Evolutionary conservation across 92 coral and sea anemone genomes (phyloP), one percentile per base, ranked within the genome.

Genomic region (Bergia sp.): DNA sequence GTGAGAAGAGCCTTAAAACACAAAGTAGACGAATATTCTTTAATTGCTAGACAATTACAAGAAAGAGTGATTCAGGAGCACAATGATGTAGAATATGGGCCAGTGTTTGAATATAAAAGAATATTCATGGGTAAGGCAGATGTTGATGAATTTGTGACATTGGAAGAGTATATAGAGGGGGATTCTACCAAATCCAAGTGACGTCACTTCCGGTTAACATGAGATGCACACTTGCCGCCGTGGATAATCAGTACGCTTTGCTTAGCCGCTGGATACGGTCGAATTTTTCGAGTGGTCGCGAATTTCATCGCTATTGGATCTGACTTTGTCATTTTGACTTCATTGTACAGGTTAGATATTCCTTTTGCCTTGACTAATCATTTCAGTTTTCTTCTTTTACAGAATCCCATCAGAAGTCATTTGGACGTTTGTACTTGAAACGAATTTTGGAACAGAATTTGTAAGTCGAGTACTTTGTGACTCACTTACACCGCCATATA

Each of bases 61-160:
- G 90, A 86, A 87, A 83, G 72, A 84, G 91, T 91, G 72, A 82
- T 37, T 66, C 71, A 89, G 73, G 85, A 82, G 83, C 89, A 88
- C 65, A 85, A 82, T 82, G 89, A 89, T 65, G 89, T 85, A 77
- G 87, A 88, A 92, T 77, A 77, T 77, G 81, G 81, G 81, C 81
- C 81, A 77, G 81, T 77, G 21, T 77, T 77, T 43, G 81, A 53
- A 72, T 80, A 80, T 36, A 53, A 72, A 72, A 80, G 53, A 80
- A 80, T 80, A 80, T 57, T 80, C 85, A 80, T 80, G 84, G 80
- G 84, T 39, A 80, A 80, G 85, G 29, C 85, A 53, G 85, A 80
- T 45, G 37, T 39, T 80, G 73, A 37, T 55, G 85, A 80, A 36
- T 80, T 80, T 80, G 85, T 80, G 69, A 80, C 85, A 38, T 45